Conservation (phyloP, 2,888 invertebrate species). For the Meliscaeva auricollis region DNA sequence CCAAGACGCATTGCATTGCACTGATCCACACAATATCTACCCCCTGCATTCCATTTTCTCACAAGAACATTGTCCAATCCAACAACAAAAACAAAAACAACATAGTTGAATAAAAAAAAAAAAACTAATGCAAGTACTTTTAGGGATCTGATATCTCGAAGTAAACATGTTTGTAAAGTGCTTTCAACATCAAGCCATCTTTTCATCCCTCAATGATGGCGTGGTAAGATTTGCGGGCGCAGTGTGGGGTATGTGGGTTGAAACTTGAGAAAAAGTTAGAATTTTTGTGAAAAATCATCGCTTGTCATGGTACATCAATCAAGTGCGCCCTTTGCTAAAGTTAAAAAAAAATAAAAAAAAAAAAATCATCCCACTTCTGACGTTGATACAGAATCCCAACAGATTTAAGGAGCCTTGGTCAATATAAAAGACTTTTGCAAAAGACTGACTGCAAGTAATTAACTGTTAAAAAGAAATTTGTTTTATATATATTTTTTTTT, state of each 20-base stretch:
- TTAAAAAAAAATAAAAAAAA: slow-evolving; percentile 6
- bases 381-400: slow-evolving; percentile 21
- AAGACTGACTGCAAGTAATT: slow-evolving; percentile 58
- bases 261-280: slow-evolving; percentile 46
- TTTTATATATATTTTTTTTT: slow-evolving; percentile 2
- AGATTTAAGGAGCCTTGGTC: slow-evolving; percentile 59
- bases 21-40: background rate
- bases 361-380: slow-evolving; percentile 34
- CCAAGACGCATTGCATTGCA: slow-evolving; percentile 69
- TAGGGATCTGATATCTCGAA: slow-evolving; percentile 60
- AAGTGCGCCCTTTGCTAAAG: slow-evolving; percentile 15
- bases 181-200: slow-evolving; percentile 59
- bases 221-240: background rate
- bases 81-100: background rate
- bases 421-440: slow-evolving; percentile 16
- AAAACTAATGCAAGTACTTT: slow-evolving; percentile 59
- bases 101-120: slow-evolving; percentile 6
- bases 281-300: slow-evolving; percentile 62
- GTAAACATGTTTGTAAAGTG: slow-evolving; percentile 74
- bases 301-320: slow-evolving; percentile 71
- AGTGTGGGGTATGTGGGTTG: background rate
- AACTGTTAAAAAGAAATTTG: slow-evolving; percentile 37
- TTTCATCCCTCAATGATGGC: background rate
- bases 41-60: background rate
- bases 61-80: slow-evolving; percentile 7